Base-by-base conservation (phyloP, 2,113 vertebrate genomes). In the Spermophilus dauricus region DNA sequence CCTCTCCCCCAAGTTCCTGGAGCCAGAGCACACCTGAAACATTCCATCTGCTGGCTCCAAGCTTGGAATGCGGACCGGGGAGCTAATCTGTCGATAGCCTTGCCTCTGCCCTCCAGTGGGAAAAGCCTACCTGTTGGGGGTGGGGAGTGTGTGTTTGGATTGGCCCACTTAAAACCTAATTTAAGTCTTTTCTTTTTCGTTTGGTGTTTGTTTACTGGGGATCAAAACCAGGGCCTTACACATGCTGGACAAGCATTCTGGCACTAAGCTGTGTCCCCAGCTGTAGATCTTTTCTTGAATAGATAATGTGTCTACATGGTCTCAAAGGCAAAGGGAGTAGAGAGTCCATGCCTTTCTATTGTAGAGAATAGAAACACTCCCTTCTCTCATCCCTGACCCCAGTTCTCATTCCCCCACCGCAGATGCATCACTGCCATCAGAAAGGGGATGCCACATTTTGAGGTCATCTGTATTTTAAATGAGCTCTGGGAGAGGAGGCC, bases 21-120 rank as follows among this genome's bases (percentile, higher is more conserved):
- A 86, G 73, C 53, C 82, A 70, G 88, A 82, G n/a, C 48, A 56
- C 75, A 91, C 93, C 95, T 97, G 91, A n/a, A 88, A 65, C 78
- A 88, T 96, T 91, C 95, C 88, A 76, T 73, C 82, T 86, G 78
- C 67, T 86, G 82, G 82, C 48, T n/a, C 73, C 37, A 39, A 58
- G 39, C 34, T 70, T 85, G 6, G 69, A 39, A 0, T 84, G 63
- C 63, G 39, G 76, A 28, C 65, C 30, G 8, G 70, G 90, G 48
- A 92, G 65, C 58, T 53, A 42, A 37, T 39, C 77, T 69, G 14
- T 5, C 4, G 30, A 69, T 28, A 16, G 39, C 42, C 30, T 24
- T 78, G 81, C 61, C 45, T 48, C 22, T 94, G n/a, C 30, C 67
- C 78, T 58, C 5, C n/a, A 37, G 30, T 73, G 30, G 77, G n/a